Percentiles rank a stretch among this genome's conserved stretches.
Evolutionary conservation across 1,140 invertebrate genomes (phyloP).

Genomic region (Cydia pomonella): DNA sequence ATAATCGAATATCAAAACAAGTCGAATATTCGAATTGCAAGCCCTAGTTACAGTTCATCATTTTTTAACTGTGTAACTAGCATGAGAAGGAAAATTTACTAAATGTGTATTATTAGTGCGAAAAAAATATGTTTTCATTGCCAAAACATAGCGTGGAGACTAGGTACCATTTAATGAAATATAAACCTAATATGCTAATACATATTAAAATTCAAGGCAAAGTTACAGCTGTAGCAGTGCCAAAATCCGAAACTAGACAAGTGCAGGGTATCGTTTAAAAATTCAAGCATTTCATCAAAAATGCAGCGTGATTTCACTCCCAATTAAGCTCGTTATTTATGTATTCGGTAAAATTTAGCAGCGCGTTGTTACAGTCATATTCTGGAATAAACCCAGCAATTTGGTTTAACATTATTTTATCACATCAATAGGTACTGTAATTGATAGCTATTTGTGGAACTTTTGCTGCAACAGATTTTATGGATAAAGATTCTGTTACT

Average conservation of each 20-base stretch:
- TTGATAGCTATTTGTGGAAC: too few relatives aligned
- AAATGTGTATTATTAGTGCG: too few relatives aligned
- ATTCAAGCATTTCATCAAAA: constrained; percentile 67
- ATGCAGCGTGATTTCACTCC: constrained; percentile 66
- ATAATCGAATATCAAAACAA: too few relatives aligned
- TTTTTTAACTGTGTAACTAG: background rate
- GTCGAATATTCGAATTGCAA: too few relatives aligned
- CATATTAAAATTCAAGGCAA: constrained; percentile 8
- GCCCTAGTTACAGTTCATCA: too few relatives aligned
- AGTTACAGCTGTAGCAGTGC: constrained; percentile 16
- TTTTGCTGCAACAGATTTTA: too few relatives aligned
- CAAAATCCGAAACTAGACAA: constrained; percentile 24
- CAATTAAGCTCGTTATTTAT: constrained; percentile 76
- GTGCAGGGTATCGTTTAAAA: constrained; percentile 49
- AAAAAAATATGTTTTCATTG: background rate
- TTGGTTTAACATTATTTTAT: background rate
- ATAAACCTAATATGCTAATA: constrained; percentile 3
- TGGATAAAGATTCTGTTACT: too few relatives aligned
- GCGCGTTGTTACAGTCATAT: constrained; percentile 18
- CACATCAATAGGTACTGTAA: background rate
- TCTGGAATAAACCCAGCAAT: background rate
- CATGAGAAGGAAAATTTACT: too few relatives aligned
- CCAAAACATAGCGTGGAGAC: background rate
- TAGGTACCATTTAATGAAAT: background rate
- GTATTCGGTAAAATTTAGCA: constrained; percentile 65